Evolutionary conservation across 37 sponge, comb jelly and placozoan genomes (phyloP).

Genomic region (Crambe crambe): DNA sequence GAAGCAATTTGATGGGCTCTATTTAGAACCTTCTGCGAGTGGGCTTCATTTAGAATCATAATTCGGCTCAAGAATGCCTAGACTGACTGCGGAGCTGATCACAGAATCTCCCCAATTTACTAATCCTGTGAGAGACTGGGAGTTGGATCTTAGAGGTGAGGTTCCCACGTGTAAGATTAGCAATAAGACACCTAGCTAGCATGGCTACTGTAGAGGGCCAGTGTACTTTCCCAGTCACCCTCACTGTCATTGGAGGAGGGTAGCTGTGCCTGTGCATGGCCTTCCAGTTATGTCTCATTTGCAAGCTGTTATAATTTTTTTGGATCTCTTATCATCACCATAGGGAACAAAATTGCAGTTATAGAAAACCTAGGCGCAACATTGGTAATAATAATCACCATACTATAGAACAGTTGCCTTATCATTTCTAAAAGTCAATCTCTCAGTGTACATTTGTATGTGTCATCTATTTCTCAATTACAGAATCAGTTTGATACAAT

Average conservation of each 20-base stretch:
- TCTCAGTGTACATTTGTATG: too few relatives aligned
- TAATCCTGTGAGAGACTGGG: constrained; percentile 91
- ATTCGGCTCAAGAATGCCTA: constrained; percentile 44
- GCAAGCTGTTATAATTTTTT: constrained; percentile 1
- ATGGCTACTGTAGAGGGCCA: constrained; percentile 40
- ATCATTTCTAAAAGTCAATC: too few relatives aligned
- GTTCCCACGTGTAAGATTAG: too few relatives aligned
- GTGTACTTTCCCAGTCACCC: constrained; percentile 7
- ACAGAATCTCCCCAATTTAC: constrained; percentile 91
- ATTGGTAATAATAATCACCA: constrained; percentile 61
- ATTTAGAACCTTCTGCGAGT: neutral
- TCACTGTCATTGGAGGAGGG: constrained; percentile 44
- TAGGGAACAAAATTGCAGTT: constrained; percentile 97
- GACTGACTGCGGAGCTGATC: constrained; percentile 89
- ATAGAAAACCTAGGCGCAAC: constrained; percentile 97
- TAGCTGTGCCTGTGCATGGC: constrained; percentile 31
- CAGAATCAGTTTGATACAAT: constrained; percentile 98
- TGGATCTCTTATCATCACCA: constrained; percentile 9
- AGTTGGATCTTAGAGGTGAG: constrained; percentile 88
- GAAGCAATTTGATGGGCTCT: neutral
- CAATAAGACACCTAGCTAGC: neutral
- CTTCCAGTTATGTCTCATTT: constrained; percentile 34
- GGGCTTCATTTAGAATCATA: neutral
- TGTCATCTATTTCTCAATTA: too few relatives aligned
- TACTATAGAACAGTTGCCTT: neutral